A percentile compares a stretch with the other conserved stretches of the same genome.
These are phyloP conservation scores for Nowickia ferox DNA, from an alignment of 2,888 invertebrate species.

Conservation along the genomic window DNA sequence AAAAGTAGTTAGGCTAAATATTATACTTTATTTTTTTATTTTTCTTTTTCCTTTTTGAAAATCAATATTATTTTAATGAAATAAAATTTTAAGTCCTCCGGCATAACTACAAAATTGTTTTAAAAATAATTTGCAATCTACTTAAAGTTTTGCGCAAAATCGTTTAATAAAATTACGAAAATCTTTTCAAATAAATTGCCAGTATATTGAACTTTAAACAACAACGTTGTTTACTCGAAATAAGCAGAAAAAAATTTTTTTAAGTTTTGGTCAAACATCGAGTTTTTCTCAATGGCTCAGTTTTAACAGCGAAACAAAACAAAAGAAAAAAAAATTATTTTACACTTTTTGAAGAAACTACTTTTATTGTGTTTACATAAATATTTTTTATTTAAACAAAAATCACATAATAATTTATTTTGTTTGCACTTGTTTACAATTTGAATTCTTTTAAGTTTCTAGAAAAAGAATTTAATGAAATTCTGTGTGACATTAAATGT, in stretches of 20 bases:
- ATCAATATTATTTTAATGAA: constrained; percentile 64
- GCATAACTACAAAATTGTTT: constrained; percentile 29
- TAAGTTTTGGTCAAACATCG: neutral
- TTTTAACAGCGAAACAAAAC: neutral
- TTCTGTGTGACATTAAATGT: too few relatives aligned
- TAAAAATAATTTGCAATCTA: neutral
- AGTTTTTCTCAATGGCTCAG: constrained; percentile 31
- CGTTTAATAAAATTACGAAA: neutral
- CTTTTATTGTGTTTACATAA: constrained; percentile 27
- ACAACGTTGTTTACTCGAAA: neutral
- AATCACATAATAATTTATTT: constrained; percentile 23
- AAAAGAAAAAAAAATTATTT: neutral
- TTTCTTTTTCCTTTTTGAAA: constrained; percentile 18
- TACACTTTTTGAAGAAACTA: neutral
- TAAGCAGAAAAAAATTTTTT: neutral
- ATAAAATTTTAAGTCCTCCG: constrained; percentile 47
- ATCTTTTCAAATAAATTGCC: neutral
- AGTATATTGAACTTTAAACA: constrained; percentile 1
- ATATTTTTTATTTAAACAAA: constrained; percentile 37
- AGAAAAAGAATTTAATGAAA: too few relatives aligned
- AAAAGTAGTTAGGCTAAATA: constrained; percentile 61
- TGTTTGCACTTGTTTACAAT: constrained; percentile 27
- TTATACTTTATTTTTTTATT: constrained; percentile 17
- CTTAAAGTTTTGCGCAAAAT: neutral
- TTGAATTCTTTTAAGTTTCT: neutral